A percentile compares a stretch with the other conserved stretches of the same genome.
These are phyloP conservation scores for Ovis aries DNA, from an alignment of 2,113 vertebrate genomes.

Conservation along the genomic window DNA sequence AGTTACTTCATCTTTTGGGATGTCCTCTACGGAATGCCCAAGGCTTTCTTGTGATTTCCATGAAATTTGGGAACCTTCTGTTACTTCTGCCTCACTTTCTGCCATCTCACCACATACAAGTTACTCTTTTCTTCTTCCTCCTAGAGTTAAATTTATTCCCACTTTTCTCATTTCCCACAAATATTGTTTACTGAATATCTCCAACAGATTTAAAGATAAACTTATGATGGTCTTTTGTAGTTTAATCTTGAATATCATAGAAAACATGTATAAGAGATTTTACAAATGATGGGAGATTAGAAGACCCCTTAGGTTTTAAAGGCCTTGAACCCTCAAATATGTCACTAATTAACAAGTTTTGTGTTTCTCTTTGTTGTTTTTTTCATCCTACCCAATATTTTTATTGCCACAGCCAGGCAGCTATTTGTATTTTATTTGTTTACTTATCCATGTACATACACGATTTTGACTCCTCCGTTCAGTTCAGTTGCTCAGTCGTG, in stretches of 20 bases:
- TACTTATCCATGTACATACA: not conserved
- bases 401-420: not conserved
- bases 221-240: not conserved
- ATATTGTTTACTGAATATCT: not conserved
- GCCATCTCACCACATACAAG: not conserved
- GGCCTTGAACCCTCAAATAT: not conserved
- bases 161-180: not conserved
- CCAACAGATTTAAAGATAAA: not conserved
- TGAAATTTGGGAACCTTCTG: not conserved
- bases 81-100: not conserved
- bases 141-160: not conserved
- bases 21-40: not conserved
- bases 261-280: not conserved
- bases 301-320: not conserved
- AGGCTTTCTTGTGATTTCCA: not conserved
- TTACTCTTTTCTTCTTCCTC: not conserved
- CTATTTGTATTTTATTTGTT: not conserved
- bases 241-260: not conserved
- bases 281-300: not conserved
- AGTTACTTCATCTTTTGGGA: not conserved
- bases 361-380: not conserved
- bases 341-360: not conserved
- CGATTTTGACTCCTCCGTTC: not conserved
- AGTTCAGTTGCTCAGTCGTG: fast-evolving
- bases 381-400: not conserved